A percentile compares a stretch with the other conserved stretches of the same genome.
Conservation (phyloP, 2,888 invertebrate genomes). For the Ernsta delagoae region DNA sequence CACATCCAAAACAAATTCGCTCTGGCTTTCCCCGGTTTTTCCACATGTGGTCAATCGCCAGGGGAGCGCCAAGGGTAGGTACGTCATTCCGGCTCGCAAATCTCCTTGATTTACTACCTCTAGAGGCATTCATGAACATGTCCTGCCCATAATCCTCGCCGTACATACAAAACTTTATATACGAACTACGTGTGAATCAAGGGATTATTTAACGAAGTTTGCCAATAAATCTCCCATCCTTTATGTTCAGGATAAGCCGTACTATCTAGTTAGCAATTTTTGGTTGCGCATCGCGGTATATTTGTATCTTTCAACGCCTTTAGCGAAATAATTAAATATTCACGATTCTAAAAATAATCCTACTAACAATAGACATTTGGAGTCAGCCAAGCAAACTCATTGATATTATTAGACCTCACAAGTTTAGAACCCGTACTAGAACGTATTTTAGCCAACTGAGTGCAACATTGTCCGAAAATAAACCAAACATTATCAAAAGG, state of each 20-base stretch:
- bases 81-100: background rate
- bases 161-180: background rate
- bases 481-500: background rate
- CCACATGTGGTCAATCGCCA: slow-evolving; percentile 3
- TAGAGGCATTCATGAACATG: background rate
- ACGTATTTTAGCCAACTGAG: background rate
- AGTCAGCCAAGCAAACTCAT: no score
- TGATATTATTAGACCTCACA: no score
- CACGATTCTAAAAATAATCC: no score
- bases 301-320: no score
- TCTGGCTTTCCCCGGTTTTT: background rate
- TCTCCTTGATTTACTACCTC: slow-evolving; percentile 6
- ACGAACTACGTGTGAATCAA: background rate
- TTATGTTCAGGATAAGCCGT: background rate
- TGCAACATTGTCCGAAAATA: background rate
- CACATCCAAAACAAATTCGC: no score
- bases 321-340: no score
- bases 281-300: no score
- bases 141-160: background rate
- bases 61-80: background rate
- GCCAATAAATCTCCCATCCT: background rate
- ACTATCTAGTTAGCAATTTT: no score
- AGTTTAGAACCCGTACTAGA: no score
- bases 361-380: no score
- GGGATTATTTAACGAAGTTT: background rate